Conservation (phyloP, 30 jellyfish, hydroid and myxozoan species). For the Hydractinia echinata region DNA sequence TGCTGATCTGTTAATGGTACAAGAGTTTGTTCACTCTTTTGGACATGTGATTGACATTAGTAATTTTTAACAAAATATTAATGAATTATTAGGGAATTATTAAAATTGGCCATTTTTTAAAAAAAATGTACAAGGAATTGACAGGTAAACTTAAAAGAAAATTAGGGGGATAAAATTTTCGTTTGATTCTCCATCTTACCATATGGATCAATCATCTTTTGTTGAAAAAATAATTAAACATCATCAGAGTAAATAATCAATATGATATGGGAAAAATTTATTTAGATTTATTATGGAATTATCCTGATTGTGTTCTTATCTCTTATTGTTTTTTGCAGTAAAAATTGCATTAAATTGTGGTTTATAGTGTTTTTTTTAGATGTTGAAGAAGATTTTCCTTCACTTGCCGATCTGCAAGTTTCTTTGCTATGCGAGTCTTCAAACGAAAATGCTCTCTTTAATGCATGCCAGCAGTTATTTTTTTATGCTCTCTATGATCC, state of each 20-base stretch:
- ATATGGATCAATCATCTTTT: too few relatives aligned
- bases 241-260: too few relatives aligned
- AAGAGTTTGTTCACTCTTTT: constrained; percentile 83
- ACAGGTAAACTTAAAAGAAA: too few relatives aligned
- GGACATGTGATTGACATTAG: constrained; percentile 97
- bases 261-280: too few relatives aligned
- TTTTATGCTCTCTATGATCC: constrained; percentile 88
- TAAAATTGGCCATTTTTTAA: too few relatives aligned
- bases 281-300: too few relatives aligned
- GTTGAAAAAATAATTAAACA: too few relatives aligned
- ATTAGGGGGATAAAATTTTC: too few relatives aligned
- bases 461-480: constrained; percentile 80
- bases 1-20: constrained; percentile 92
- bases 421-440: constrained; percentile 76
- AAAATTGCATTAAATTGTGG: background rate
- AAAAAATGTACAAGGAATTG: too few relatives aligned
- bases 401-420: constrained; percentile 79
- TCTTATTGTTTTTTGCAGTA: background rate
- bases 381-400: constrained; percentile 82
- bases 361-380: constrained; percentile 24
- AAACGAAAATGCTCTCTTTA: constrained; percentile 66
- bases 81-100: too few relatives aligned
- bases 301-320: too few relatives aligned
- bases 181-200: too few relatives aligned
- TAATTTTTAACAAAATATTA: constrained; percentile 11